Percentiles rank a stretch among this genome's conserved stretches.
Evolutionary conservation across 2,113 vertebrate species (phyloP).

Genomic region (Sardina pilchardus): DNA sequence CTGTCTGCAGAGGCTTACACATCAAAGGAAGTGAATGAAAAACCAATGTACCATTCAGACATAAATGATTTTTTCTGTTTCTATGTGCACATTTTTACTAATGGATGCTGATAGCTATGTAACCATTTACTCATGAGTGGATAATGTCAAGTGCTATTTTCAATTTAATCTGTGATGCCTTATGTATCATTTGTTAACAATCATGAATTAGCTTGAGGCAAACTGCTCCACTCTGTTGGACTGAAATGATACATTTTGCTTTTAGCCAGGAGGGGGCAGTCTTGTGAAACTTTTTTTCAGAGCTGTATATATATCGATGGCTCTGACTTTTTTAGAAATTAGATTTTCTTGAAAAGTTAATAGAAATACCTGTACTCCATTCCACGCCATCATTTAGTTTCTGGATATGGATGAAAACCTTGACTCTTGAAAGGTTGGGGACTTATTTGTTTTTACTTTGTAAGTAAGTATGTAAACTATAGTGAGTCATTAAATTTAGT

Average conservation of each 20-base stretch:
- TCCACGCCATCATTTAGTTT: neutral
- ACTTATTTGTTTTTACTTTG: conserved; percentile 44
- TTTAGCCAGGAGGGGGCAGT: conserved; percentile 83
- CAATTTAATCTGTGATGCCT: conserved; percentile 81
- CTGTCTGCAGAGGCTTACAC: neutral
- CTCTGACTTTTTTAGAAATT: conserved; percentile 46
- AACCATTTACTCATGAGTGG: conserved; percentile 83
- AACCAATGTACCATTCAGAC: conserved; percentile 63
- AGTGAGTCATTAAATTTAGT: neutral
- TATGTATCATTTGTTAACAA: conserved; percentile 68
- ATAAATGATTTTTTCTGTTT: conserved; percentile 75
- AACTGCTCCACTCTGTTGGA: neutral
- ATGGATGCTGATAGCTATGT: conserved; percentile 80
- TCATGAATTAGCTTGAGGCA: conserved; percentile 39
- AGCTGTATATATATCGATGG: no score
- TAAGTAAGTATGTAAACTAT: conserved; percentile 45
- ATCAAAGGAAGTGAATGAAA: conserved; percentile 51
- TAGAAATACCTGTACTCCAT: neutral
- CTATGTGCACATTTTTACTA: conserved; percentile 79
- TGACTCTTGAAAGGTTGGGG: conserved; percentile 22
- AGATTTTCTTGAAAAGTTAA: neutral
- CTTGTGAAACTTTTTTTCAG: conserved; percentile 68
- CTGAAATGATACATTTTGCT: conserved; percentile 69
- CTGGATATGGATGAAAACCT: conserved; percentile 11
- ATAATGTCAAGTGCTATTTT: conserved; percentile 82